Evolutionary conservation across 2,888 invertebrate genomes (phyloP).

Genomic region (Seira sanloemensis): DNA sequence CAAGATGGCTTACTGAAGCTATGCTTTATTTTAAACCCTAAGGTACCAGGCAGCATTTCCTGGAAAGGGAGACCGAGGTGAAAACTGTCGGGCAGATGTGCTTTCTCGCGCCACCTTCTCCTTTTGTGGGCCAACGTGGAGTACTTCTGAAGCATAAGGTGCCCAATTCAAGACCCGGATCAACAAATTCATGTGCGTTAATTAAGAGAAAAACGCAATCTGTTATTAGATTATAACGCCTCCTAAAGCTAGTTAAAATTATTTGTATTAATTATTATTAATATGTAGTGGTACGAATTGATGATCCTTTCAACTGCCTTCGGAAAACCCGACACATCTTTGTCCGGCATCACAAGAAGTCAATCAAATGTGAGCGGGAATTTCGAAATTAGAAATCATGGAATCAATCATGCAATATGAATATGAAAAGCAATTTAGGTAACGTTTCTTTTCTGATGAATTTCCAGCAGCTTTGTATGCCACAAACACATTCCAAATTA

Average conservation of each 20-base stretch:
- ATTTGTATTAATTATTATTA: not conserved
- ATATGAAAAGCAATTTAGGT: not conserved
- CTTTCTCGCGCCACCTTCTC: slow-evolving; percentile 48
- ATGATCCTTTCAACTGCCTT: slow-evolving; percentile 56
- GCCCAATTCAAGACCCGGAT: slow-evolving; percentile 26
- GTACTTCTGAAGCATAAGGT: slow-evolving; percentile 38
- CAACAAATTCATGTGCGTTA: slow-evolving; percentile 2
- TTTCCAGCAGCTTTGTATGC: slow-evolving; percentile 42
- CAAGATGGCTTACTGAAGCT: too few relatives aligned
- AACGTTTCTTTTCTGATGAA: not conserved
- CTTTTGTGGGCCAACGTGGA: slow-evolving; percentile 38
- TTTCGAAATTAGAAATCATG: not conserved
- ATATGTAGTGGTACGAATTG: not conserved
- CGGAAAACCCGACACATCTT: slow-evolving; percentile 64
- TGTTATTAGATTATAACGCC: too few relatives aligned
- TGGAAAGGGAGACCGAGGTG: slow-evolving; percentile 40
- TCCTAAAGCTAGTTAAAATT: not conserved
- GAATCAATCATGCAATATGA: not conserved
- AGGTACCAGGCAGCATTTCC: too few relatives aligned
- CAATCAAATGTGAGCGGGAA: slow-evolving; percentile 58
- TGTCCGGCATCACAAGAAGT: slow-evolving; percentile 57
- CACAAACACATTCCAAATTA: slow-evolving; percentile 63
- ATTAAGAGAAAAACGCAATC: not conserved
- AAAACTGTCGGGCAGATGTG: slow-evolving; percentile 56
- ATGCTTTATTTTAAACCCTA: too few relatives aligned